Conservation (phyloP, 2,113 vertebrate species). For the Epinephelus moara region DNA sequence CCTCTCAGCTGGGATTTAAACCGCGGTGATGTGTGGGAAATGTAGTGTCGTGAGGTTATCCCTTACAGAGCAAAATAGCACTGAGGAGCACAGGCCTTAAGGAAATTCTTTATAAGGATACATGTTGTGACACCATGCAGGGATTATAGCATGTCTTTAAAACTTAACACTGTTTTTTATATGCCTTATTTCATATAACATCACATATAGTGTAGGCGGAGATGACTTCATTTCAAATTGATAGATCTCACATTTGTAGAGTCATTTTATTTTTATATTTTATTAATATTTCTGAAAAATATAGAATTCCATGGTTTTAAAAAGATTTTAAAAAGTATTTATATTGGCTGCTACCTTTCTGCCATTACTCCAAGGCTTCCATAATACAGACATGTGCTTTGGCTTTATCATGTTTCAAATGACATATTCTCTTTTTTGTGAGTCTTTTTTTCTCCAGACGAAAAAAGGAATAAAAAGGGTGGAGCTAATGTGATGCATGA, state of each 20-base stretch:
- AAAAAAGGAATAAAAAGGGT: too few relatives aligned
- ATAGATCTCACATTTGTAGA: not conserved
- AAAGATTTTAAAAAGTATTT: not conserved
- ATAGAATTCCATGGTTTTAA: too few relatives aligned
- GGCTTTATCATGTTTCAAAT: too few relatives aligned
- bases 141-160: too few relatives aligned
- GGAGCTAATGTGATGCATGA: too few relatives aligned
- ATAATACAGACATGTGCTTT: not conserved
- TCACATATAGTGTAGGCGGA: not conserved
- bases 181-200: not conserved
- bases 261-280: not conserved
- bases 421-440: too few relatives aligned
- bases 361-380: too few relatives aligned
- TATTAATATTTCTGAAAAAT: not conserved
- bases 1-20: constrained; percentile 41
- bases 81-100: not conserved
- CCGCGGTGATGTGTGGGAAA: constrained; percentile 57
- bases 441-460: too few relatives aligned
- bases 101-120: not conserved
- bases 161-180: not conserved
- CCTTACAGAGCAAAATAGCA: not conserved
- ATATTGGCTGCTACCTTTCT: not conserved
- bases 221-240: too few relatives aligned
- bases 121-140: not conserved
- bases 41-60: constrained; percentile 37